Evolutionary conservation across 1,140 invertebrate genomes (phyloP).

Genomic region (Cryptotermes secundus): DNA sequence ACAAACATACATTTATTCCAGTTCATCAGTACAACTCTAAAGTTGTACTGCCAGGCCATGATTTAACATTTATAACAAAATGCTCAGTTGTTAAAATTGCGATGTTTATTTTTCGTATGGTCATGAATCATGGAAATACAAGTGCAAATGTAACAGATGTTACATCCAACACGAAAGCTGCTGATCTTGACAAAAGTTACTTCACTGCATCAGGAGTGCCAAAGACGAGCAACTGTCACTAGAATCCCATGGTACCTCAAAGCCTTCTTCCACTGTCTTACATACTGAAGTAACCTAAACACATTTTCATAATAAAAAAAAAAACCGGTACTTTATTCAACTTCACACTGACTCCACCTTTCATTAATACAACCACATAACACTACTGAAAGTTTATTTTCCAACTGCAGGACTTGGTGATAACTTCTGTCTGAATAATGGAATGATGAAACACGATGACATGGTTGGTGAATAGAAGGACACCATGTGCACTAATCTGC

Average conservation of each 20-base stretch:
- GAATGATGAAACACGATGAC: conserved; percentile 30
- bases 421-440: conserved; percentile 23
- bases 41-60: background rate
- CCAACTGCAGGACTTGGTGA: conserved; percentile 26
- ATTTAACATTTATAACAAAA: background rate
- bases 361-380: conserved; percentile 22
- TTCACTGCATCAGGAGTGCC: background rate
- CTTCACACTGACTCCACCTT: conserved; percentile 21
- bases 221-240: background rate
- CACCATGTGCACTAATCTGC: conserved; percentile 28
- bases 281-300: background rate
- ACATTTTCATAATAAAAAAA: conserved; percentile 12
- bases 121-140: background rate
- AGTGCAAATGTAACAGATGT: background rate
- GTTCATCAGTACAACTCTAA: background rate
- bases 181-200: background rate
- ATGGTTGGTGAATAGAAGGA: conserved; percentile 23
- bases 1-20: background rate
- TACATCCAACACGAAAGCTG: background rate
- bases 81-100: background rate
- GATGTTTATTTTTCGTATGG: background rate
- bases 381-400: conserved; percentile 22
- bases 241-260: background rate
- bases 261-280: background rate
- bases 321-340: background rate